Evolutionary conservation across 2,113 vertebrate genomes (phyloP).

Genomic region (Zosterops hypoxanthus): DNA sequence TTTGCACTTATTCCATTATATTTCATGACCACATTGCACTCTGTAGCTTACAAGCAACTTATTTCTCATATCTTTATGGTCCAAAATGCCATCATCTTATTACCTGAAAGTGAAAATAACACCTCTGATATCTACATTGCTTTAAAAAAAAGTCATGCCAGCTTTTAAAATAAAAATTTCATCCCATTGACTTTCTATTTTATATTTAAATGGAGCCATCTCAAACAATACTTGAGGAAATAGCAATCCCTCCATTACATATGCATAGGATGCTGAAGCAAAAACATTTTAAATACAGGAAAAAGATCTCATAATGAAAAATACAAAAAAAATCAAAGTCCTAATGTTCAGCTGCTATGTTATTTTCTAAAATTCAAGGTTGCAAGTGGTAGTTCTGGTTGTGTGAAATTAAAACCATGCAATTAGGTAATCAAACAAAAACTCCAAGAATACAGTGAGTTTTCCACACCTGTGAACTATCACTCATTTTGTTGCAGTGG

Average conservation of each 20-base stretch:
- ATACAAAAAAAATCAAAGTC: not conserved
- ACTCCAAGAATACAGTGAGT: not conserved
- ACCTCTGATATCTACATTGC: not conserved
- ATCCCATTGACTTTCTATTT: not conserved
- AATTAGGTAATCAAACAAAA: not conserved
- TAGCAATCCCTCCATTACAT: not conserved
- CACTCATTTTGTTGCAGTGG: not conserved
- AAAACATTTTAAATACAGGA: not conserved
- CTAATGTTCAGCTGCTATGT: not conserved
- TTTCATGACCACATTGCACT: not conserved
- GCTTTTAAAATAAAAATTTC: not conserved
- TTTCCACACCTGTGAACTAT: not conserved
- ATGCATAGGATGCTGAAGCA: not conserved
- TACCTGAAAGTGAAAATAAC: not conserved
- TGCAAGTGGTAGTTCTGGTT: not conserved
- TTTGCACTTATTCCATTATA: rapidly evolving
- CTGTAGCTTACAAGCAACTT: not conserved
- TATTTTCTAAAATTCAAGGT: not conserved
- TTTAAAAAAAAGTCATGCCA: not conserved
- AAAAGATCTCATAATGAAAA: not conserved
- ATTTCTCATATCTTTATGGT: not conserved
- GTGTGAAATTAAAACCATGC: not conserved
- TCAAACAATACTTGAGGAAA: not conserved
- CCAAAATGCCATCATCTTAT: not conserved
- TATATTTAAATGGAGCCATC: not conserved